Evolutionary conservation across 2,113 vertebrate genomes (phyloP).

Genomic region (Zingel zingel): DNA sequence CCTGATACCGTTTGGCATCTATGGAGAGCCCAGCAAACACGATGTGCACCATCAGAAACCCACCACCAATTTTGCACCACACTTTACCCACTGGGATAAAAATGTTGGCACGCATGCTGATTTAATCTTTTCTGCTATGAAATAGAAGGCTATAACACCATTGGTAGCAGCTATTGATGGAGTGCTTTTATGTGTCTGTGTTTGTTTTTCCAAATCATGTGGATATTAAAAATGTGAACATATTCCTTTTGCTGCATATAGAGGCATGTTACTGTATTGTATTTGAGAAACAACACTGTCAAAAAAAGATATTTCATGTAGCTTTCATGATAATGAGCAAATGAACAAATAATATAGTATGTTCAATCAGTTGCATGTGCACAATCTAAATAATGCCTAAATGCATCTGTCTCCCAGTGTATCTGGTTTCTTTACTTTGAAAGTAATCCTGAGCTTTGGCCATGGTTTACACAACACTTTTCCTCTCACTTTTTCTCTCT

Average conservation of each 20-base stretch:
- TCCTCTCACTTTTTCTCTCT: neutral
- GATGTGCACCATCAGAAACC: slow-evolving; percentile 82
- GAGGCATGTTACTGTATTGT: neutral
- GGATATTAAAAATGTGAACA: neutral
- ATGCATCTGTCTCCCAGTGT: neutral
- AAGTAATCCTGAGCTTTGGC: slow-evolving; percentile 19
- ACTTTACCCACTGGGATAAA: slow-evolving; percentile 83
- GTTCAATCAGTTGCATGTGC: neutral
- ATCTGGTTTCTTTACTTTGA: slow-evolving; percentile 19
- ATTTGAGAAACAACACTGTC: neutral
- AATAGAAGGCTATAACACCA: slow-evolving; percentile 1
- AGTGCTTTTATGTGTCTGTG: neutral
- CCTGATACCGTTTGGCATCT: slow-evolving; percentile 79
- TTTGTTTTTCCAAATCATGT: neutral
- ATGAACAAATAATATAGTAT: neutral
- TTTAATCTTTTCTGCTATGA: slow-evolving; percentile 54
- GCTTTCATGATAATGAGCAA: neutral
- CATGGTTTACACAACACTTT: neutral
- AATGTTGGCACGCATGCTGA: slow-evolving; percentile 79
- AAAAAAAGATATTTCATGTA: neutral
- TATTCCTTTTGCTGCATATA: neutral
- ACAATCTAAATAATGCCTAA: neutral
- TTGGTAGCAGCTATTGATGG: neutral
- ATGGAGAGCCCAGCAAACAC: slow-evolving; percentile 80
- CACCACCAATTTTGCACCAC: slow-evolving; percentile 80